These are phyloP conservation scores for Cyprinus carpio DNA, from an alignment of 2,113 vertebrate species.

Conservation along the genomic window DNA sequence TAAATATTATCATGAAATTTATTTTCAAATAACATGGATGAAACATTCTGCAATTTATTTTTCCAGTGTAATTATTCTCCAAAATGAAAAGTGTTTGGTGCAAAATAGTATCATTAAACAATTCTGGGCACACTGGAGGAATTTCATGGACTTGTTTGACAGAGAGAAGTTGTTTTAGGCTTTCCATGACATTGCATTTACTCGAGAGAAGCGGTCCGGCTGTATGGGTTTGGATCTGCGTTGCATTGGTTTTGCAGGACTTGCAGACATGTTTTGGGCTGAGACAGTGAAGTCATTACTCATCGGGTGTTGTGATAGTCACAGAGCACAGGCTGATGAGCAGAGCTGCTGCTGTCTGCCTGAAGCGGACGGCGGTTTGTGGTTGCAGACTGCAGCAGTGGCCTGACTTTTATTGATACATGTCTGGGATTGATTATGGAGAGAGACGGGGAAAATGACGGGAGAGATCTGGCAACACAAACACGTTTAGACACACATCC, in stretches of 20 bases:
- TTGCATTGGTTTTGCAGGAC: not conserved
- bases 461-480: conserved; percentile 33
- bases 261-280: not conserved
- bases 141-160: not conserved
- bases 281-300: conserved; percentile 2
- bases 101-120: not conserved
- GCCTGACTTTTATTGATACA: conserved; percentile 45
- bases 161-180: not conserved
- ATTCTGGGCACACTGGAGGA: not conserved
- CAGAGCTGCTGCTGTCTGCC: not conserved
- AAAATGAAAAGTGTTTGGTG: not conserved
- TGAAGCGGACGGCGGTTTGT: not conserved
- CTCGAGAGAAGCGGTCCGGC: not conserved
- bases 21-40: not conserved
- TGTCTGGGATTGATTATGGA: conserved; percentile 39
- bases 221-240: not conserved
- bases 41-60: not conserved
- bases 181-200: conserved; percentile 19
- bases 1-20: not conserved
- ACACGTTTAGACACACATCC: conserved; percentile 28
- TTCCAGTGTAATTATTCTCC: not conserved
- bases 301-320: not conserved
- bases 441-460: not conserved
- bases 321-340: not conserved
- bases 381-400: conserved; percentile 28